Percentiles rank a stretch among this genome's conserved stretches.
Evolutionary conservation across 2,888 invertebrate genomes (phyloP).

Genomic region (Penaeus monodon): DNA sequence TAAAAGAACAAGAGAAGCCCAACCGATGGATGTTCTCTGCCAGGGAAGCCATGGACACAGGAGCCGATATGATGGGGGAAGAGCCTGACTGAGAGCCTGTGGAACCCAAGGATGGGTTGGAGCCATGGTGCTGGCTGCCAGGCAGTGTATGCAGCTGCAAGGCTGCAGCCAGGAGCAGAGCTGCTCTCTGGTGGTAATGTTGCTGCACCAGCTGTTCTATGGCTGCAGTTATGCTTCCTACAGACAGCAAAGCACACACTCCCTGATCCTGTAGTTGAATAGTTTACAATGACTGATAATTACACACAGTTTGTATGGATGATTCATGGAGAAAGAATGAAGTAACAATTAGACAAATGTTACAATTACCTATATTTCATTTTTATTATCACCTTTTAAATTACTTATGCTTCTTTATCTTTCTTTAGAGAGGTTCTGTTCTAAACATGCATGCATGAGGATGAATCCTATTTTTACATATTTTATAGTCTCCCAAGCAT

Average conservation of each 20-base stretch:
- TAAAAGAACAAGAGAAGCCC: background rate
- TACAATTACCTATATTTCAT: too few relatives aligned
- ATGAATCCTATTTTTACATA: too few relatives aligned
- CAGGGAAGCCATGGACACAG: constrained; percentile 13
- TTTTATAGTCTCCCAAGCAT: too few relatives aligned
- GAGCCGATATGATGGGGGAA: constrained; percentile 10
- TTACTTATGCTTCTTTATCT: too few relatives aligned
- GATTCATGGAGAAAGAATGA: too few relatives aligned
- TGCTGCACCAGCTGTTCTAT: constrained; percentile 61
- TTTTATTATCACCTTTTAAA: too few relatives aligned
- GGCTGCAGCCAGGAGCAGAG: constrained; percentile 57
- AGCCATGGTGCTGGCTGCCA: constrained; percentile 9
- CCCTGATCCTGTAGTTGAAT: constrained; percentile 53
- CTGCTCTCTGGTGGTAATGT: constrained; percentile 64
- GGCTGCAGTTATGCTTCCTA: constrained; percentile 48
- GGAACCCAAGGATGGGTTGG: background rate
- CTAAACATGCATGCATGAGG: too few relatives aligned
- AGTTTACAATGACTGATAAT: background rate
- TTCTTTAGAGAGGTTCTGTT: too few relatives aligned
- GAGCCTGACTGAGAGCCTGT: background rate
- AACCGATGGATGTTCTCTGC: constrained; percentile 46
- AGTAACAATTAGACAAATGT: too few relatives aligned
- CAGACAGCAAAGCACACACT: constrained; percentile 53
- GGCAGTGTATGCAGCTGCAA: constrained; percentile 42
- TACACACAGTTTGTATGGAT: too few relatives aligned